Base-by-base conservation (phyloP, 2,888 invertebrate species). In the Lycia hirtaria region DNA sequence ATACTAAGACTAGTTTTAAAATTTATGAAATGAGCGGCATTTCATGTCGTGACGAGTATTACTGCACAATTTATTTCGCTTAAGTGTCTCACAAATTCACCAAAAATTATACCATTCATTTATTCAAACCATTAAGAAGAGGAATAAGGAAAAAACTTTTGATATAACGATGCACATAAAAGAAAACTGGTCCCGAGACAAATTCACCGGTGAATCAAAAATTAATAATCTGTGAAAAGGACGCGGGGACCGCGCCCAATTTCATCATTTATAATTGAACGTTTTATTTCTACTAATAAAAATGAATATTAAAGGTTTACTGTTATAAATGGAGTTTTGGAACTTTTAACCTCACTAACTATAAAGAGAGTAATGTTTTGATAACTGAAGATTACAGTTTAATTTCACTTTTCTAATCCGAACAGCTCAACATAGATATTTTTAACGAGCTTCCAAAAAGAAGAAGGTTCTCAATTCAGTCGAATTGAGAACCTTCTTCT, bases 221-320 rank as follows among this genome's bases (percentile, higher is more conserved):
- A 43, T 28, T 41, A 26, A 49, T 12, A 49, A 44, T 3, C 9
- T 35, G 12, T 22, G 30, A 43, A 26, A 56, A 49, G 14, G 14
- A 3, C 28, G 3, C 28, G 3, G 10, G 10, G 37, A 38, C 24
- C 44, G 44, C 19, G 19, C 12, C 10, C 17, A 44, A 48, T 43
- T 49, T 28, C 35, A 20, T 37, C n/a, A 43, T 48, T 35, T 35
- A 28, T 43, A 41, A 45, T 38, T 45, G 10, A 28, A n/a, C 24
- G 14, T 33, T 43, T 56, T 40, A 14, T 52, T 33, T 30, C 4
- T 30, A 12, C 30, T 50, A 26, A 38, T 32, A 22, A 50, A 43
- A 49, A 15, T 38, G 35, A 51, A 50, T 24, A 52, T 37, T 48
- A 48, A 53, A 33, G 28, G 15, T 28, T 56, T 33, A 28, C 33